Evolutionary conservation across 2,888 invertebrate species (phyloP), one percentile per base, ranked within the genome.

Genomic region (Drosophila lacicola): DNA sequence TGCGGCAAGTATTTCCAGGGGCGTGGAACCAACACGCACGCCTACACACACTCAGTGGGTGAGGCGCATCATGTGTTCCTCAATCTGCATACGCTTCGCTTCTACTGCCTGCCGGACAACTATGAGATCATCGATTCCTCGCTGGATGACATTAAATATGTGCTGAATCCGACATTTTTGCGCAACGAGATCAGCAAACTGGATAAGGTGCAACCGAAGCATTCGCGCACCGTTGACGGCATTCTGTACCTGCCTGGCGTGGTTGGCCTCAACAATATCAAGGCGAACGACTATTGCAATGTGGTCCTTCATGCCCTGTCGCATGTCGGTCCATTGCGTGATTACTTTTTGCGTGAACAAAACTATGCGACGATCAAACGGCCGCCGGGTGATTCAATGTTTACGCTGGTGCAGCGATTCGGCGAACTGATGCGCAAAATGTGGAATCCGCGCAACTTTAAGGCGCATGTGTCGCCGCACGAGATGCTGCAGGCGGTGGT

Each of bases 401-500:
- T 97, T 90, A 94, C 98, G 33, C 93, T 99, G 49, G 98, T 98
- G 0, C 97, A 97, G 90, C 93, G 89, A 2, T 99, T 98, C 92
- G 99, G 99, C 0, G 99, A 99, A 91, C 93, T 99, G 33, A 95
- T 99, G 93, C 94, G 99, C 17, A 99, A 99, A 92, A 93, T 99
- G 84, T 99, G 99, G 99, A 99, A 99, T 93, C 99, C 99, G 0
- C 94, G 98, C 42, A 99, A 99, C 90, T 99, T 99, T 91, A 99
- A 99, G 93, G 97, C 99, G 0, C 99, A 99, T 90, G 99, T 99
- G 0, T 99, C 98, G 19, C 99, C 99, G 0, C 99, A 99, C 91
- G 99, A 99, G 94, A 99, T 99, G 99, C 93, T 99, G 25, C 99
- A 99, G 91, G 98, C 99, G 49, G 98, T 99, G 25, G 98, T 99